Conservation (phyloP, 2,888 invertebrate species). For the Galerucella calmariensis region DNA sequence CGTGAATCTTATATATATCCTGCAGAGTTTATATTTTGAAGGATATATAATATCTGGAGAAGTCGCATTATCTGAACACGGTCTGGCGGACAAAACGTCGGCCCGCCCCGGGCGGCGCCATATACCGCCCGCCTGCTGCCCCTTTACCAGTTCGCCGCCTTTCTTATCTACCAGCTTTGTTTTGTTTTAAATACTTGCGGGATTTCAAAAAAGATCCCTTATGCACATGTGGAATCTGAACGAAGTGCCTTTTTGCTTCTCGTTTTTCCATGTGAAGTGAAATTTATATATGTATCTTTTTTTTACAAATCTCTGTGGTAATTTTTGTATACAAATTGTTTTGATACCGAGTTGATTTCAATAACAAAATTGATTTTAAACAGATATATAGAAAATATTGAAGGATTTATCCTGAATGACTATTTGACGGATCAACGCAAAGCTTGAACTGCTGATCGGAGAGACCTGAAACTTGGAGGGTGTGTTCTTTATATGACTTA, state of each 20-base stretch:
- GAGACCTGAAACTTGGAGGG: too few species aligned
- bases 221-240: conserved; percentile 26
- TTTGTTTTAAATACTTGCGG: conserved; percentile 38
- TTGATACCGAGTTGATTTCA: not conserved
- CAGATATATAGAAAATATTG: too few species aligned
- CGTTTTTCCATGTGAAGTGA: conserved; percentile 2
- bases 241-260: conserved; percentile 3
- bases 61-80: conserved; percentile 51
- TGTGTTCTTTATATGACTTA: too few species aligned
- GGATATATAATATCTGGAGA: conserved; percentile 32
- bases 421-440: too few species aligned
- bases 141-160: conserved; percentile 27
- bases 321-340: not conserved
- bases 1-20: conserved; percentile 14
- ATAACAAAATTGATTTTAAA: too few species aligned
- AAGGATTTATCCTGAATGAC: too few species aligned
- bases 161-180: conserved; percentile 34
- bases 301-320: not conserved
- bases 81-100: conserved; percentile 51
- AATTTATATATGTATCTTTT: conserved; percentile 7
- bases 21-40: conserved; percentile 19
- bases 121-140: conserved; percentile 28
- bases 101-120: conserved; percentile 37
- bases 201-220: conserved; percentile 31
- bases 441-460: too few species aligned